phyloP scores from a whole-genome alignment of 1,140 invertebrate species.

The Cryptotermes secundus region DNA sequence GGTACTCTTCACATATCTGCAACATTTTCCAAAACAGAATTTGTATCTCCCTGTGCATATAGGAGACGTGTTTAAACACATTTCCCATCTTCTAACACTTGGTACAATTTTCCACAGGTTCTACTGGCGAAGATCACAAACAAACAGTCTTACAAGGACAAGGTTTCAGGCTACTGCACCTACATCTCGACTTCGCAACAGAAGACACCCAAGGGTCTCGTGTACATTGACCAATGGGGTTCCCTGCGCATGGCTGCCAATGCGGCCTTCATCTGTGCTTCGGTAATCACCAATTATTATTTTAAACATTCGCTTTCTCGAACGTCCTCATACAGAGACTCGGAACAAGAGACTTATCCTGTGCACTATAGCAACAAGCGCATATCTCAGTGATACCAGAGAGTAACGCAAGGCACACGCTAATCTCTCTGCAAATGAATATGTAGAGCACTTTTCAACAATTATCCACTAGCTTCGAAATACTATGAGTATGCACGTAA shows the following conservation, averaged over 20 bases:
- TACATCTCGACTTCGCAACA: constrained; percentile 50
- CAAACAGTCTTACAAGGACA: not conserved
- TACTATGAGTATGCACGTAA: too few species aligned
- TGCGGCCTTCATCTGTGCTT: constrained; percentile 57
- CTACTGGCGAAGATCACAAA: constrained; percentile 21
- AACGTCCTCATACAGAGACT: too few species aligned
- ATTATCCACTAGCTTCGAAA: too few species aligned
- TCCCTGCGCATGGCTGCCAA: constrained; percentile 58
- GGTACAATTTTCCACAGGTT: not conserved
- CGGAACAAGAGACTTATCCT: too few species aligned
- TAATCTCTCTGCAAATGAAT: too few species aligned
- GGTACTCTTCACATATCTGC: not conserved
- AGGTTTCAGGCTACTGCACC: constrained; percentile 53
- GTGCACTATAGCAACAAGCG: too few species aligned
- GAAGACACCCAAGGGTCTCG: constrained; percentile 56
- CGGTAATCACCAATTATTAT: constrained; percentile 40
- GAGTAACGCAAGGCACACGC: too few species aligned
- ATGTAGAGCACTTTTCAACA: too few species aligned
- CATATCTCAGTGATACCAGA: too few species aligned
- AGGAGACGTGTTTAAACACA: not conserved
- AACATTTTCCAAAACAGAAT: not conserved
- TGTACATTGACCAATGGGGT: constrained; percentile 58
- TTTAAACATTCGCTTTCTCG: too few species aligned
- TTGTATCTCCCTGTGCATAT: not conserved
- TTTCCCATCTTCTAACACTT: not conserved